Base-by-base conservation (phyloP, 1,140 invertebrate genomes). In the Anoplolepis gracilipes region DNA sequence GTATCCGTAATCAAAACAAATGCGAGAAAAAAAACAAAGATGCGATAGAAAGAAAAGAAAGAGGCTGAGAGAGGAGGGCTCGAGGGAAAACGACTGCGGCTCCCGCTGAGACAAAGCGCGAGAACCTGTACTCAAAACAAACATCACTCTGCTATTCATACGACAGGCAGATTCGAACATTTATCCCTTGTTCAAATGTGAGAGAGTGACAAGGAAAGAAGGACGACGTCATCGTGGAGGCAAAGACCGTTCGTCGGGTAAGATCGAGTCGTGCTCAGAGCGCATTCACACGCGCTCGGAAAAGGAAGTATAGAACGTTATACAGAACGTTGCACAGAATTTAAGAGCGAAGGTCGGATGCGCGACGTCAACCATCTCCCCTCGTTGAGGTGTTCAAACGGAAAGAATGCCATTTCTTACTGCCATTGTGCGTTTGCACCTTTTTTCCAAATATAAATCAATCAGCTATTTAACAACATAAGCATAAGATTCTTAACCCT, bases 41-140 rank as follows among this genome's bases (percentile, higher is more conserved):
- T 11, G 30, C 36, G 5, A 16, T 22, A 36, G 19, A 59, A 42
- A 67, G 30, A 77, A 39, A 46, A 59, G 30, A 53, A 30, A 42
- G 10, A 55, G n/a, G 7, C 22, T 1, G 22, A 25, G 10, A 57
- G 11, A 39, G 33, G 42, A 42, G 10, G 4, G 19, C 49, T 57
- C 64, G 39, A 53, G 33, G 78, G 57, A 77, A 86, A 77, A 82
- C 87, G 88, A 87, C 88, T 85, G 87, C 91, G 90, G 90, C 89
- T 89, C 88, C 79, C 65, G 86, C 84, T 91, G 90, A 94, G 90
- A 94, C 93, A 94, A 94, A 93, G 89, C 86, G 78, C 87, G 87
- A 88, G 86, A 93, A 93, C 92, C 93, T 93, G 93, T 85, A 92
- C 94, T 93, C 93, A 94, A 94, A 94, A 94, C 93, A 94, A 94